Conservation (phyloP, 1,140 invertebrate species). For the Lanistes nyassanus region DNA sequence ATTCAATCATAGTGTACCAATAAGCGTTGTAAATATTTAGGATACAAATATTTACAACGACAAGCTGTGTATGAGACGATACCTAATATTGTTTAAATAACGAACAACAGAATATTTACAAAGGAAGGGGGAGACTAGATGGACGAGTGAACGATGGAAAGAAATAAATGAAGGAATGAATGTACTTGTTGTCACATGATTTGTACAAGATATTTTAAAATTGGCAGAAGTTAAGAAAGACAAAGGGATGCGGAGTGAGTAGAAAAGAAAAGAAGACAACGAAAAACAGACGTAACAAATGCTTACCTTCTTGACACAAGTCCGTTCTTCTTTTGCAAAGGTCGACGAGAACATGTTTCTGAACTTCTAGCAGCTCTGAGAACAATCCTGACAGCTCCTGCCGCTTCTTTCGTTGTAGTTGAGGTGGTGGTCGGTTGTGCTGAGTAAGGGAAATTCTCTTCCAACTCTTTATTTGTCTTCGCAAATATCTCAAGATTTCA, state of each 20-base stretch:
- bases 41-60: background rate
- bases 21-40: background rate
- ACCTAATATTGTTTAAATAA: too few species aligned
- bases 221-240: too few species aligned
- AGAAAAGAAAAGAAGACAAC: too few species aligned
- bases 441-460: background rate
- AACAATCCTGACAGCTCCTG: background rate
- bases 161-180: background rate
- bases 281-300: background rate
- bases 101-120: too few species aligned
- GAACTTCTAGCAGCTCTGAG: background rate
- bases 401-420: background rate
- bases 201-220: background rate
- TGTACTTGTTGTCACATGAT: background rate
- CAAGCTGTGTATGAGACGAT: background rate
- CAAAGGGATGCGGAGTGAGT: too few species aligned
- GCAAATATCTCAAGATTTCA: background rate
- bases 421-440: background rate
- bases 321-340: background rate
- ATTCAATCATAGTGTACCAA: background rate
- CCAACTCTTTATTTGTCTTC: background rate
- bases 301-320: background rate
- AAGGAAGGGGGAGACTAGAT: too few species aligned
- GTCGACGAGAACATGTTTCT: conserved; percentile 2
- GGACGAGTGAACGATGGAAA: too few species aligned